A percentile compares a stretch with the other conserved stretches of the same genome.
These are phyloP conservation scores for Thermophis baileyi DNA, from an alignment of 2,113 vertebrate species.

Conservation along the genomic window DNA sequence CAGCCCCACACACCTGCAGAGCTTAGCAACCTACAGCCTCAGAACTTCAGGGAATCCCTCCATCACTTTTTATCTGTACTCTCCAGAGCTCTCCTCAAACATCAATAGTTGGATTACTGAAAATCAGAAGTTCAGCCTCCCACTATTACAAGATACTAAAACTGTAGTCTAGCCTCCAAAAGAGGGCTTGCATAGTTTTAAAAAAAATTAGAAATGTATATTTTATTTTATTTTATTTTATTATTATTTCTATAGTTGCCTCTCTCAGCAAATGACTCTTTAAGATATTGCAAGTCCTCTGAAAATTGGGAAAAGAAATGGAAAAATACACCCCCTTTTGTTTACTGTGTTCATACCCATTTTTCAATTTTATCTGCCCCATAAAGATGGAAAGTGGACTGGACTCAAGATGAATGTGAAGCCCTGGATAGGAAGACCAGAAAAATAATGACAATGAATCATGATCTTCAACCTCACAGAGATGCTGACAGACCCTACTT, in stretches of 20 bases:
- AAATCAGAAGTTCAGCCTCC: neutral
- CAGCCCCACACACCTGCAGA: neutral
- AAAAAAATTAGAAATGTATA: neutral
- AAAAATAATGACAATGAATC: neutral
- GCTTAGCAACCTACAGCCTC: neutral
- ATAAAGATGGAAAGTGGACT: neutral
- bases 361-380: neutral
- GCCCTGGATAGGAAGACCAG: neutral
- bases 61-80: neutral
- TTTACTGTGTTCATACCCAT: neutral
- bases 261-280: neutral
- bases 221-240: neutral
- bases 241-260: neutral
- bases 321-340: neutral
- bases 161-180: neutral
- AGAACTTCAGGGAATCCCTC: neutral
- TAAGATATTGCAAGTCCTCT: neutral
- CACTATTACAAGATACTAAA: neutral
- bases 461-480: neutral
- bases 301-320: neutral
- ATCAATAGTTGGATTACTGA: neutral
- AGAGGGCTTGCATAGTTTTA: neutral
- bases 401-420: neutral
- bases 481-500: neutral
- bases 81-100: neutral